Percentiles rank a stretch among this genome's conserved stretches.
These are phyloP conservation scores for Autographa pulchrina DNA, from an alignment of 2,888 invertebrate genomes.

Conservation along the genomic window DNA sequence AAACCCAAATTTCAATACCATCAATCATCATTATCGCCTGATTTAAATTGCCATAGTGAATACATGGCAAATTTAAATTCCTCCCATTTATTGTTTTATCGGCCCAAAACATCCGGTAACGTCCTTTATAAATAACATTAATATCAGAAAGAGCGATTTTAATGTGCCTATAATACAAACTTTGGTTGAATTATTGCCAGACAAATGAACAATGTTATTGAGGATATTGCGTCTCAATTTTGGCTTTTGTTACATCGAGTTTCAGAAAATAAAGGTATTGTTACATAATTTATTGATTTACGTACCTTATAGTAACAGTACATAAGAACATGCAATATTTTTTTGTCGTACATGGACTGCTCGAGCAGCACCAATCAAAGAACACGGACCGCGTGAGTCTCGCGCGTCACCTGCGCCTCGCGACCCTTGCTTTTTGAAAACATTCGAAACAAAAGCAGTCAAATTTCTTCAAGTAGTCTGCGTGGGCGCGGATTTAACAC, in stretches of 20 bases:
- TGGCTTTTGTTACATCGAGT: not conserved
- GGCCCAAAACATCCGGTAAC: slow-evolving; percentile 5
- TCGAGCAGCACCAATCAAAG: no score
- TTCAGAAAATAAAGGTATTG: not conserved
- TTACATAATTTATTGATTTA: not conserved
- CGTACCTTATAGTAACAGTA: no score
- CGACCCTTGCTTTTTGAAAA: no score
- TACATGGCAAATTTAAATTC: slow-evolving; percentile 15
- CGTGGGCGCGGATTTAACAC: no score
- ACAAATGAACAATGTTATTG: slow-evolving; percentile 41
- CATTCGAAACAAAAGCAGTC: no score
- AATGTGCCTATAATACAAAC: slow-evolving; percentile 29
- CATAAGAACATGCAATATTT: no score
- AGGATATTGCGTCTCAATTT: slow-evolving; percentile 40
- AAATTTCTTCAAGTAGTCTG: no score
- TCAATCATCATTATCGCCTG: slow-evolving; percentile 17
- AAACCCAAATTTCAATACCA: slow-evolving; percentile 7
- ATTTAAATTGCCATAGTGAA: slow-evolving; percentile 5
- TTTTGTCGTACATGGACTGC: no score
- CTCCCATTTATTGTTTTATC: slow-evolving; percentile 13
- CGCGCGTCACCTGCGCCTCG: no score
- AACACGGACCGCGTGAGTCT: no score
- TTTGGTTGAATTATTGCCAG: slow-evolving; percentile 40
- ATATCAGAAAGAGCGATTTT: slow-evolving; percentile 32
- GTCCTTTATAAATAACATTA: slow-evolving; percentile 24